Base-by-base conservation (phyloP, 2,888 invertebrate species). In the Prenolepis imparis region DNA sequence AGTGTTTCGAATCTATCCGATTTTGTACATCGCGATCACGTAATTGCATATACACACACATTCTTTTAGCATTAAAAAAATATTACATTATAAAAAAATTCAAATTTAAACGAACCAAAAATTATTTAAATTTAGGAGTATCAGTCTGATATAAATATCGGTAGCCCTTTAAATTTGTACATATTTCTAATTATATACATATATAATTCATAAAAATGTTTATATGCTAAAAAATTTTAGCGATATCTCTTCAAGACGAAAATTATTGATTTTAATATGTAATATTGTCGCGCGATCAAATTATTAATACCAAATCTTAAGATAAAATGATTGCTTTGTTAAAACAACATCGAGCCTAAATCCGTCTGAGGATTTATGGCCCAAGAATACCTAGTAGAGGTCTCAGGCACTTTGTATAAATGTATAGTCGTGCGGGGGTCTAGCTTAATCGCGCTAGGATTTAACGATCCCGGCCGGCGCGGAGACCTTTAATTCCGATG, bases 401-500 rank as follows among this genome's bases (percentile, higher is more conserved):
- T 72, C 57, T 32, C 21, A 12, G 39, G 1, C 9, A 28, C 15
- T 77, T 39, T 41, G 55, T 77, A 28, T 67, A 77, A 77, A 39
- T 41, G 57, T 77, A 66, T 75, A 64, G 39, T 52, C 64, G 41
- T 48, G 83, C 57, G 41, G 32, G 32, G 28, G 57, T 63, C 82
- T 82, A 82, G 84, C 82, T 86, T 90, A 89, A 90, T 91, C 90
- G 90, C 87, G 87, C 89, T 91, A 90, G 90, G 87, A 91, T 92
- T 92, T 92, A 91, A 92, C 90, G 88, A 92, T 88, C 85, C 86
- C 66, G 88, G 91, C 88, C 87, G 88, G 87, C 84, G 63, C 82
- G 83, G 87, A 91, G 90, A 90, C 92, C 92, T 92, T 92, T 92
- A 92, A 92, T 92, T 91, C 89, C 91, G 88, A 89, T 87, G 91